phyloP scores from a whole-genome alignment of 2,888 invertebrate genomes.

The Stenichneumon culpator region DNA sequence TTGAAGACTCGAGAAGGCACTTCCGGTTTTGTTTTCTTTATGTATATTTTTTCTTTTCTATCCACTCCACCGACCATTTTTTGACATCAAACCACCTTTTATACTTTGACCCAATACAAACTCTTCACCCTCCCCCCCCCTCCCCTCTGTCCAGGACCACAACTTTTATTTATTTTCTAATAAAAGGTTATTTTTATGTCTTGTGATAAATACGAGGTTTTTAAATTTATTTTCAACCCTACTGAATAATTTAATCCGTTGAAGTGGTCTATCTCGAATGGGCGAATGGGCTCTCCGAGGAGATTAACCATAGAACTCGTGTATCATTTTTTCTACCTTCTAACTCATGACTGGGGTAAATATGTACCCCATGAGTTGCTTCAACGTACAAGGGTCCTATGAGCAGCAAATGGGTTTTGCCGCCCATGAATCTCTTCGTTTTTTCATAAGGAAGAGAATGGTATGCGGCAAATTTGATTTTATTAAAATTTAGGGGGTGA shows the following conservation, averaged over 20 bases:
- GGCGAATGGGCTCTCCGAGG: too few relatives aligned
- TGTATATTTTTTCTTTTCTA: conserved; percentile 64
- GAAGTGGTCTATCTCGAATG: too few relatives aligned
- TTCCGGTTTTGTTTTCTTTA: conserved; percentile 29
- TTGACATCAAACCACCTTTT: conserved; percentile 12
- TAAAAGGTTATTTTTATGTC: conserved; percentile 81
- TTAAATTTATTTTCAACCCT: background rate
- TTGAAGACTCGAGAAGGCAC: background rate
- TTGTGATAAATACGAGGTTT: conserved; percentile 77
- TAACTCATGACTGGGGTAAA: too few relatives aligned
- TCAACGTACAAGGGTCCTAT: too few relatives aligned
- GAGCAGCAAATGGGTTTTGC: too few relatives aligned
- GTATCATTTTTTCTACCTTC: too few relatives aligned
- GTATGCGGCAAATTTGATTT: too few relatives aligned
- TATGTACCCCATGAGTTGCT: too few relatives aligned
- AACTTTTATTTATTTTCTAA: conserved; percentile 84
- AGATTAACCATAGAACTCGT: too few relatives aligned
- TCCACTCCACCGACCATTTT: conserved; percentile 48
- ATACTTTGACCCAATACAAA: background rate
- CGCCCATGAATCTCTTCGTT: too few relatives aligned
- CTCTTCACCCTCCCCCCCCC: background rate
- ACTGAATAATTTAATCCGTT: background rate
- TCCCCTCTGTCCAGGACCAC: conserved; percentile 61
- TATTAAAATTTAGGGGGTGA: too few relatives aligned
- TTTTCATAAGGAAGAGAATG: too few relatives aligned